phyloP scores from a whole-genome alignment of 2,113 vertebrate genomes.

The Canis aureus region DNA sequence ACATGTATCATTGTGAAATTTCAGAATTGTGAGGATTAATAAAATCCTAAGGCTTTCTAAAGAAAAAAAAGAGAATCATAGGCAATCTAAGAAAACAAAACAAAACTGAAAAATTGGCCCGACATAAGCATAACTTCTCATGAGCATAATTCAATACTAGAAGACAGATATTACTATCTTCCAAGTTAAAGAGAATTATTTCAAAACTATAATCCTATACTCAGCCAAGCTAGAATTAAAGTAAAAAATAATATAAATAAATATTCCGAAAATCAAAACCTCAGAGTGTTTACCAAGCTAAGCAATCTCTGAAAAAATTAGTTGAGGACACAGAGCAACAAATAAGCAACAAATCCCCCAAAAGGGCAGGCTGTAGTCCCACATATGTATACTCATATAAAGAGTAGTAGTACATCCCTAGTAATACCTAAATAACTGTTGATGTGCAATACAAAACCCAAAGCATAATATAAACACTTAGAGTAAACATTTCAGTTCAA shows the following conservation, averaged over 20 bases:
- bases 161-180: neutral
- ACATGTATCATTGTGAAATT: neutral
- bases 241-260: neutral
- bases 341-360: neutral
- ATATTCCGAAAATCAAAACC: slow-evolving; percentile 12
- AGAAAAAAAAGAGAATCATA: neutral
- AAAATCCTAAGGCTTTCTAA: neutral
- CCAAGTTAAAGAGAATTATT: slow-evolving; percentile 11
- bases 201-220: neutral
- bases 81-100: neutral
- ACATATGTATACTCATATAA: neutral
- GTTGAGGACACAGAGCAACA: neutral
- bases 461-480: neutral
- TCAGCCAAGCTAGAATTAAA: neutral
- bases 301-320: slow-evolving; percentile 22
- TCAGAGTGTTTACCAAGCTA: neutral
- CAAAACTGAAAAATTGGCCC: neutral
- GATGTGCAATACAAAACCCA: neutral
- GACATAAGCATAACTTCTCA: neutral
- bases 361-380: neutral
- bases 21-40: neutral
- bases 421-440: neutral
- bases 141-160: neutral
- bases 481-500: neutral
- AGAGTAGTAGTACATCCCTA: neutral